These are phyloP conservation scores for Ceyx cyanopectus DNA, from an alignment of 2,113 vertebrate genomes.

Conservation along the genomic window DNA sequence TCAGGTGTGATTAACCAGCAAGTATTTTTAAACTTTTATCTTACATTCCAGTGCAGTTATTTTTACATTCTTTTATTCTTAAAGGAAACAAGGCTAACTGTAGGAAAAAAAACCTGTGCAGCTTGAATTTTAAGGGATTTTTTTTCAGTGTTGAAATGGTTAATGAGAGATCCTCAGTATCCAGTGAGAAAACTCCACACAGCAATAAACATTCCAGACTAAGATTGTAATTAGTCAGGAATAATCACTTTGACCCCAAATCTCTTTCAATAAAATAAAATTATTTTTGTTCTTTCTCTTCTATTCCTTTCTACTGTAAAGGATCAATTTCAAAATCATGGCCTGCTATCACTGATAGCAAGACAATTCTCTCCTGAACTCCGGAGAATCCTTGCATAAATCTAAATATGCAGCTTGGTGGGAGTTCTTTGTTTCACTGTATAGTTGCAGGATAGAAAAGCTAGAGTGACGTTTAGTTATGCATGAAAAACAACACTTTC, in stretches of 20 bases:
- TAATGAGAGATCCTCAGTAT: neutral
- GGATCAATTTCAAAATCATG: neutral
- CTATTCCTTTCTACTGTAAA: neutral
- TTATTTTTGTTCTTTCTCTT: neutral
- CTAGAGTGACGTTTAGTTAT: neutral
- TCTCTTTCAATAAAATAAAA: neutral
- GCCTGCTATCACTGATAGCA: neutral
- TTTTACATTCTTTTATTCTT: neutral
- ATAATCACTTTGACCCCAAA: neutral
- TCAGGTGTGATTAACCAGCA: neutral
- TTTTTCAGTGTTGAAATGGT: neutral
- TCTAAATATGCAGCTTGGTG: neutral
- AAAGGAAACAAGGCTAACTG: neutral
- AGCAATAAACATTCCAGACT: neutral
- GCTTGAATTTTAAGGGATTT: neutral
- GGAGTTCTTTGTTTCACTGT: neutral
- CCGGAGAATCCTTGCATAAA: neutral
- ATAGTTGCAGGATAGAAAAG: neutral
- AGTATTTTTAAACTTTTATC: neutral
- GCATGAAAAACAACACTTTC: neutral
- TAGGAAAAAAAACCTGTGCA: neutral
- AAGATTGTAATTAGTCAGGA: neutral
- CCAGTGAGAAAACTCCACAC: neutral
- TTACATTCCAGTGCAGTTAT: neutral
- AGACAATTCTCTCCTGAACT: neutral